Percentiles rank a stretch among this genome's conserved stretches.
These are phyloP conservation scores for Dolomedes plantarius DNA, from an alignment of 2,888 invertebrate species.

Conservation along the genomic window DNA sequence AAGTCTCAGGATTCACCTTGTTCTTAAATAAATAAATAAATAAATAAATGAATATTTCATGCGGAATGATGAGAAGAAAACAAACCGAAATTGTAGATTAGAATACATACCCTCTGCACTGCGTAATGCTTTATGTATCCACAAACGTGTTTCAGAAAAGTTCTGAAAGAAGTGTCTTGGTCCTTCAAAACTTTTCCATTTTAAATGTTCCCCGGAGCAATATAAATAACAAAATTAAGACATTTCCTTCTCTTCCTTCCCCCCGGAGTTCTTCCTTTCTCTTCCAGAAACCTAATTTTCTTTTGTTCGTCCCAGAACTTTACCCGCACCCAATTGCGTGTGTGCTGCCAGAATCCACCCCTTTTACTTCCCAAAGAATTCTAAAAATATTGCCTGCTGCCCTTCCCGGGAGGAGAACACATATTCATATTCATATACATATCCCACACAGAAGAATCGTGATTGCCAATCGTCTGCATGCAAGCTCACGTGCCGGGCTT, in stretches of 20 bases:
- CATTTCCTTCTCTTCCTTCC: not conserved
- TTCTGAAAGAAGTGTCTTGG: not conserved
- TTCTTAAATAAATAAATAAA: too few species aligned
- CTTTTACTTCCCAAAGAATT: not conserved
- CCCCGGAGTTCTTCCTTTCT: not conserved
- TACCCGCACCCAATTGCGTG: not conserved
- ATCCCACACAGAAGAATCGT: not conserved
- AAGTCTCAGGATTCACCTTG: too few species aligned
- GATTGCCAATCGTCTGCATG: constrained; percentile 3
- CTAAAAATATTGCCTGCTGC: not conserved
- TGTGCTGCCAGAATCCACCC: not conserved
- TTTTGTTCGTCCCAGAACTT: not conserved
- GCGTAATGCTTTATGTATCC: not conserved
- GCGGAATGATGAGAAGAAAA: too few species aligned
- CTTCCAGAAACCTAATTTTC: not conserved
- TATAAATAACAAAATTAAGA: constrained; percentile 11
- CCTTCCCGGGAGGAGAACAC: not conserved
- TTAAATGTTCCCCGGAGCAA: not conserved
- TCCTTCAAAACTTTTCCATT: not conserved
- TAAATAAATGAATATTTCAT: too few species aligned
- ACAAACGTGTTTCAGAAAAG: not conserved
- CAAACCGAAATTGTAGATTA: too few species aligned
- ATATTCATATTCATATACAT: constrained; percentile 13
- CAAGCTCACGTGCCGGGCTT: not conserved
- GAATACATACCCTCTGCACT: too few species aligned